A percentile compares a stretch with the other conserved stretches of the same genome.
These are phyloP conservation scores for Miniopterus natalensis DNA, from an alignment of 2,113 vertebrate species.

Conservation along the genomic window DNA sequence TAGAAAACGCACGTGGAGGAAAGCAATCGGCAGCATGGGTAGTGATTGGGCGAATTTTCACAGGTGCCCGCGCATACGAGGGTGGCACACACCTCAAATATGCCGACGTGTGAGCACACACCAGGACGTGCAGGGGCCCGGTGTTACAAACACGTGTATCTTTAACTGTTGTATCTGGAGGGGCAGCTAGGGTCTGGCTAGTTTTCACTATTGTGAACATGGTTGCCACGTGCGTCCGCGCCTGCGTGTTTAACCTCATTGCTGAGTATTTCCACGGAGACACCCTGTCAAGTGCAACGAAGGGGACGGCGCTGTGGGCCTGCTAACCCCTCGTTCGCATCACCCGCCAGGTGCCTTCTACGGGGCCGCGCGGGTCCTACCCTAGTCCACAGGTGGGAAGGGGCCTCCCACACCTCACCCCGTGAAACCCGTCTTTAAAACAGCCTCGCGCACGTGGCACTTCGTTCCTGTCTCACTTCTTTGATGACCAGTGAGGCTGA, in stretches of 20 bases:
- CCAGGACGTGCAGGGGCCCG: fast-evolving
- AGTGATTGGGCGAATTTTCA: not conserved
- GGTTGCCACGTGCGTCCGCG: fast-evolving
- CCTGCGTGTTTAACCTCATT: not conserved
- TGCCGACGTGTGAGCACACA: fast-evolving
- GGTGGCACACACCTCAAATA: fast-evolving
- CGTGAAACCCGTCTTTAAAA: fast-evolving
- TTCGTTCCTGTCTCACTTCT: not conserved
- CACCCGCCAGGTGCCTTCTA: not conserved
- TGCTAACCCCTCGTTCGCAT: fast-evolving
- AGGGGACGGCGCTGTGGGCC: fast-evolving
- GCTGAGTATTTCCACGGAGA: not conserved
- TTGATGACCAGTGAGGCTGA: not conserved
- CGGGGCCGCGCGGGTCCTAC: fast-evolving
- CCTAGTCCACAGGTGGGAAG: not conserved
- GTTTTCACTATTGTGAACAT: not conserved
- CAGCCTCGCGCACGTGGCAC: fast-evolving
- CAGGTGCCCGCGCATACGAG: fast-evolving
- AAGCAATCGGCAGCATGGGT: not conserved
- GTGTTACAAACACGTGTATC: not conserved
- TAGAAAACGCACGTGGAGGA: fast-evolving
- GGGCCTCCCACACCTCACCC: fast-evolving
- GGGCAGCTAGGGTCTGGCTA: too few relatives aligned
- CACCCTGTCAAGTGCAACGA: fast-evolving
- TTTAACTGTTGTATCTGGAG: not conserved